Conservation (phyloP, 1,140 invertebrate species). For the Drosophila watanabei region DNA sequence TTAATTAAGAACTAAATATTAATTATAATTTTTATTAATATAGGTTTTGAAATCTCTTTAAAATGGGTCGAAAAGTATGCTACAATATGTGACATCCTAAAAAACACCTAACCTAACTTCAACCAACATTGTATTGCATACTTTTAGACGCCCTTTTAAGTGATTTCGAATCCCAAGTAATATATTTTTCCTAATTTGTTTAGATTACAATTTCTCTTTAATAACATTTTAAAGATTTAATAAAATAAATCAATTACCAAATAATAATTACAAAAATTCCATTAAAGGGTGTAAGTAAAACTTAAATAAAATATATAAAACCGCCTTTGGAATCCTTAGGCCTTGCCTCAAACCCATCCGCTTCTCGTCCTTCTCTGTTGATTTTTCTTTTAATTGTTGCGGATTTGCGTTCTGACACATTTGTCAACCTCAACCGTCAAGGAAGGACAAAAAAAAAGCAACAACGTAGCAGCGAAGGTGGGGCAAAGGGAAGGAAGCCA, state of each 20-base stretch:
- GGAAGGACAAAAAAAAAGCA: constrained; percentile 35
- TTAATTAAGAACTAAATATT: too few relatives aligned
- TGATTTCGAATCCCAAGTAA: too few relatives aligned
- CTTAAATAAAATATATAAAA: background rate
- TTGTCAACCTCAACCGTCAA: constrained; percentile 82
- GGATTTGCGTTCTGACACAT: constrained; percentile 86
- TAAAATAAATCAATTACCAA: background rate
- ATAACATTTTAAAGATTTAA: too few relatives aligned
- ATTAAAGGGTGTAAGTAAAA: background rate
- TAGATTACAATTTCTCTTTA: too few relatives aligned
- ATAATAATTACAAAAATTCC: background rate
- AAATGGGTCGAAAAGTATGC: too few relatives aligned
- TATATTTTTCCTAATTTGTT: too few relatives aligned
- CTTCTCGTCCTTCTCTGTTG: constrained; percentile 71
- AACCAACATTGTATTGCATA: too few relatives aligned
- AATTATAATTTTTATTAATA: too few relatives aligned
- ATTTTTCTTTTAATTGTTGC: constrained; percentile 86
- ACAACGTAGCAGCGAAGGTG: background rate
- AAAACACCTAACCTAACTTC: too few relatives aligned
- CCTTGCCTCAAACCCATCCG: background rate
- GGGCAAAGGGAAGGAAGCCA: constrained; percentile 19
- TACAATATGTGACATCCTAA: too few relatives aligned
- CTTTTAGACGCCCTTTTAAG: too few relatives aligned
- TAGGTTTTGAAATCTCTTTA: too few relatives aligned
- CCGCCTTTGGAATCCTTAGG: background rate